Percentiles rank a stretch among this genome's conserved stretches.
Evolutionary conservation across 1,140 invertebrate genomes (phyloP).

Genomic region (Drosophila virilis): DNA sequence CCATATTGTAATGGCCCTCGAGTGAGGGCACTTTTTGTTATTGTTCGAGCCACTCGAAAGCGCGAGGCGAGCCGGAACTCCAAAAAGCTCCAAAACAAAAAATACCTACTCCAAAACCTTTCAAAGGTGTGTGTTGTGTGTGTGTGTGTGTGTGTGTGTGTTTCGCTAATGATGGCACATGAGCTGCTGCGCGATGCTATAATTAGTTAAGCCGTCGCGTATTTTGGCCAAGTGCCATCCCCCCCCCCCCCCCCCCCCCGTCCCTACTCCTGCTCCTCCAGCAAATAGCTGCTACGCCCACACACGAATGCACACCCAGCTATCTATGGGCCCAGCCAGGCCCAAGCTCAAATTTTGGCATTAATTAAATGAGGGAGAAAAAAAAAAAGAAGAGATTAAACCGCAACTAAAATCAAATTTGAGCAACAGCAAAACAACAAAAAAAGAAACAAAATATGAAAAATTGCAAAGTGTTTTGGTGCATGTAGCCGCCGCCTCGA

Average conservation of each 20-base stretch:
- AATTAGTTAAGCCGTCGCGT: slow-evolving; percentile 65
- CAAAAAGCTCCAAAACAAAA: slow-evolving; percentile 20
- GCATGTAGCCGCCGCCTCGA: slow-evolving; percentile 46
- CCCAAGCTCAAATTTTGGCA: slow-evolving; percentile 9
- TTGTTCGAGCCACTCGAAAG: slow-evolving; percentile 41
- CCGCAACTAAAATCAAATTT: slow-evolving; percentile 15
- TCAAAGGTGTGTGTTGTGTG: slow-evolving; percentile 3
- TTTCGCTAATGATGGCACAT: slow-evolving; percentile 55
- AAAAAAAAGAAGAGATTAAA: slow-evolving; percentile 10
- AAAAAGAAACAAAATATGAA: slow-evolving; percentile 39
- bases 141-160: slow-evolving; percentile 13
- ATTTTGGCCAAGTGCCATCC: slow-evolving; percentile 51
- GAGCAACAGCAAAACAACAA: slow-evolving; percentile 33
- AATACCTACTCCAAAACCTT: not conserved
- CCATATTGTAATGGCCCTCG: slow-evolving; percentile 52
- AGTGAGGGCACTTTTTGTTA: slow-evolving; percentile 63
- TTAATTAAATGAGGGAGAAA: slow-evolving; percentile 26
- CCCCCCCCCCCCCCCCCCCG: no score
- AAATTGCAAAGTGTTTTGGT: slow-evolving; percentile 62
- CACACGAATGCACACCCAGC: no score
- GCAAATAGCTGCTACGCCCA: slow-evolving; percentile 6
- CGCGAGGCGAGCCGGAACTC: slow-evolving; percentile 72
- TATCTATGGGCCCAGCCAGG: not conserved
- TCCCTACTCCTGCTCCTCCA: not conserved
- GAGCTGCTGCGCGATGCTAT: slow-evolving; percentile 44